Percentiles rank a stretch among this genome's conserved stretches.
phyloP scores from a whole-genome alignment of 2,113 vertebrate genomes.

The Seriola quinqueradiata region DNA sequence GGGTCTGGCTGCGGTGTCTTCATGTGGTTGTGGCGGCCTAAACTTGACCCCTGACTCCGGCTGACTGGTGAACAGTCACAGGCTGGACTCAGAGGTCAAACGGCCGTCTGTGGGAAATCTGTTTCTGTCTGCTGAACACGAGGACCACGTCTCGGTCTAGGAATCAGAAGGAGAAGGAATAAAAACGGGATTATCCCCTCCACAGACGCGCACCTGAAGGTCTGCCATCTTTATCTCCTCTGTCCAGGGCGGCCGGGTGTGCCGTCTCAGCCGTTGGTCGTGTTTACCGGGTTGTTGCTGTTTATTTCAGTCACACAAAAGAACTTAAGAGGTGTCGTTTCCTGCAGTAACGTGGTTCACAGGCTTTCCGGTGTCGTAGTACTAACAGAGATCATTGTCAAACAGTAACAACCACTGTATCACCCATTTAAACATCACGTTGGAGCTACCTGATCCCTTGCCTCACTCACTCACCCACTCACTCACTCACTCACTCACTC shows the following conservation, averaged over 20 bases:
- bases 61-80: conserved; percentile 21
- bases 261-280: not conserved
- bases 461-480: conserved; percentile 14
- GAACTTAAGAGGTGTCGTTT: conserved; percentile 4
- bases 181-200: conserved; percentile 28
- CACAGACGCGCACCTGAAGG: conserved; percentile 39
- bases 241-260: conserved; percentile 6
- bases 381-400: conserved; percentile 60
- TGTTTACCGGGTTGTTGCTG: not conserved
- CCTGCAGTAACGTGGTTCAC: conserved; percentile 6
- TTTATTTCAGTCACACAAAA: conserved; percentile 9
- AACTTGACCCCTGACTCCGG: conserved; percentile 62
- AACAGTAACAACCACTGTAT: conserved; percentile 29
- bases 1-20: conserved; percentile 46
- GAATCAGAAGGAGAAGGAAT: conserved; percentile 21
- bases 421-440: conserved; percentile 22
- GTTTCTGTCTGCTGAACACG: conserved; percentile 55
- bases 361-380: conserved; percentile 8
- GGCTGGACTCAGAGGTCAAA: conserved; percentile 55
- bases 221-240: conserved; percentile 26
- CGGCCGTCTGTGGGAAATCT: conserved; percentile 29
- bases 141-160: conserved; percentile 15
- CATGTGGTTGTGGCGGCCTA: conserved; percentile 33
- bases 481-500: conserved; percentile 25
- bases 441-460: conserved; percentile 21